Evolutionary conservation across 2,797 vertebrate species (phyloP), one percentile per base, ranked within the genome.

Genomic region (Gobio occitaniae): DNA sequence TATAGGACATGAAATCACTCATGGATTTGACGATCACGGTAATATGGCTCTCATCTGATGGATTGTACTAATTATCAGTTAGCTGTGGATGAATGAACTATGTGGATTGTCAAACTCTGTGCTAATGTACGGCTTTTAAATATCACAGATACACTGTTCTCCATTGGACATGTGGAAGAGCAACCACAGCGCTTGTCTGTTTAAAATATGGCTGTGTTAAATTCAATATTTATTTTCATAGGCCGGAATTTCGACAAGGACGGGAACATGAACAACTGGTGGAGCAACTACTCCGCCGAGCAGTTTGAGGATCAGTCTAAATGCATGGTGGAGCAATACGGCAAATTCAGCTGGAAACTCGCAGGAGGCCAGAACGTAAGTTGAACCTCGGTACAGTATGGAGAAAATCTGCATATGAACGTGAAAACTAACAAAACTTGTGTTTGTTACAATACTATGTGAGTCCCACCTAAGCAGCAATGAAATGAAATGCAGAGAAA

Each of bases 261-360:
- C 0, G 97, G 98, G 19, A 99, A 99, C 84, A 97, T 99, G 98
- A 90, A 97, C 74, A 97, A 99, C 90, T 99, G 98, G 98, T 99
- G 98, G 98, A 99, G 97, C 89, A 97, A 98, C 91, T 98, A 95
- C 94, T 99, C 97, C 0, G 96, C 97, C 0, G 95, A 94, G 89
- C 96, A 96, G 89, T 99, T 99, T 91, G 96, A 95, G 89, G 94
- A 97, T 56, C 97, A 97, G 90, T 97, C 98, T 0, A 95, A 95
- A 74, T 99, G 98, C 92, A 98, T 99, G 97, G 94, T 98, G 80
- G 93, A 96, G 77, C 98, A 99, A 85, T 99, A 99, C 0, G 94
- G 96, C 50, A 97, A 96, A 92, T 99, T 97, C 91, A 97, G 95
- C 15, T 99, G 98, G 98, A 97, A 97, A 78, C 94, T 99, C 3